phyloP scores from a whole-genome alignment of 2,113 vertebrate genomes.

The Sceloporus tristichus region DNA sequence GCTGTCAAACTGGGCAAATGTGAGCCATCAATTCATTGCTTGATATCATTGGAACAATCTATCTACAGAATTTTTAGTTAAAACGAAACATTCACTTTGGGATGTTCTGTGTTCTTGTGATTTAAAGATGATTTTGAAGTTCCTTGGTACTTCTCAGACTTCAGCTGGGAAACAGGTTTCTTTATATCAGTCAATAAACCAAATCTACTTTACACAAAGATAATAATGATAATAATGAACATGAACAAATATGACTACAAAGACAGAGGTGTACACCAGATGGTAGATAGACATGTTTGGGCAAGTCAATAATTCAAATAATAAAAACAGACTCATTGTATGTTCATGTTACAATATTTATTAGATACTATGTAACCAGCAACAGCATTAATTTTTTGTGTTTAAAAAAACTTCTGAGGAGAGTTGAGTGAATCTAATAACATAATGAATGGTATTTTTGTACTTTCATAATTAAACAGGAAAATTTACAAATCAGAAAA shows the following conservation, averaged over 20 bases:
- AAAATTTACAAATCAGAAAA: conserved; percentile 22
- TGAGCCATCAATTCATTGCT: background rate
- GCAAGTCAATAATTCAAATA: conserved; percentile 13
- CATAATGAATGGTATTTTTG: background rate
- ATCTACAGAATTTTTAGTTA: background rate
- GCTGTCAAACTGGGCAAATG: background rate
- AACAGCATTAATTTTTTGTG: conserved; percentile 34
- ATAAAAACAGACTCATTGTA: background rate
- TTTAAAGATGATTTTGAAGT: conserved; percentile 3
- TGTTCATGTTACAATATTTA: conserved; percentile 34
- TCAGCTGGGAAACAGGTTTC: background rate
- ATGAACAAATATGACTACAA: conserved; percentile 16
- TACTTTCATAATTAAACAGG: background rate
- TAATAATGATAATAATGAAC: background rate
- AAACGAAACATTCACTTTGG: background rate
- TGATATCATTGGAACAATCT: background rate
- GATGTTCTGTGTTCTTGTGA: background rate
- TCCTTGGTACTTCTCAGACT: conserved; percentile 13
- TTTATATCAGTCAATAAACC: conserved; percentile 24
- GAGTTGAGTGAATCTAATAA: conserved; percentile 2
- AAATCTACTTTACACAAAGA: conserved; percentile 4
- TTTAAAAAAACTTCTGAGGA: background rate
- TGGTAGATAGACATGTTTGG: background rate
- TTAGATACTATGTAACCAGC: background rate
- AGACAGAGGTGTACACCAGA: background rate